Conservation (phyloP, 2,797 vertebrate species). For the Trachurus trachurus region DNA sequence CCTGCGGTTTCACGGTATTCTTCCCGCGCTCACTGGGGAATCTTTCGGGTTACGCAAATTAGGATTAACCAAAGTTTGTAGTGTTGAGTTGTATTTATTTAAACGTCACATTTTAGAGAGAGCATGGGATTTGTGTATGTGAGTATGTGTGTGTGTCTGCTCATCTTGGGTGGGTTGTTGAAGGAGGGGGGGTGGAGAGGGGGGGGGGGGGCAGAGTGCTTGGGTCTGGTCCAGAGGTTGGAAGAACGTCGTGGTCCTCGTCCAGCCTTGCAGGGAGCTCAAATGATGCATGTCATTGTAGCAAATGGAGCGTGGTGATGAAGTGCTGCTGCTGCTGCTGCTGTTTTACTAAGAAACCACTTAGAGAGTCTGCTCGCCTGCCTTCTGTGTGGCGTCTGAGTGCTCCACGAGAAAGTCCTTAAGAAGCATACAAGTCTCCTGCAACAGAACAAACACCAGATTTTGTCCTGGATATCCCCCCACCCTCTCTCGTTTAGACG, state of each 20-base stretch:
- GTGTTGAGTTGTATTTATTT: slow-evolving; percentile 24
- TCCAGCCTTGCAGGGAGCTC: slow-evolving; percentile 59
- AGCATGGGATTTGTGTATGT: slow-evolving; percentile 4
- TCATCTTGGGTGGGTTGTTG: too few relatives aligned
- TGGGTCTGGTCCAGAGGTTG: slow-evolving; percentile 47
- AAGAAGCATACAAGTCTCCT: slow-evolving; percentile 8
- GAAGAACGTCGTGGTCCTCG: slow-evolving; percentile 40
- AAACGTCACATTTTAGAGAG: slow-evolving; percentile 32
- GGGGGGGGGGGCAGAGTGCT: not conserved
- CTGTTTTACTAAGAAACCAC: slow-evolving; percentile 67
- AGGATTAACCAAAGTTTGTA: slow-evolving; percentile 36
- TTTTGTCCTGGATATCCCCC: slow-evolving; percentile 6
- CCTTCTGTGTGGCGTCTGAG: slow-evolving; percentile 39
- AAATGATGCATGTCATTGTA: slow-evolving; percentile 79
- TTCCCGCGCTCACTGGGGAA: slow-evolving; percentile 9
- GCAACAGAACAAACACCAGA: not conserved
- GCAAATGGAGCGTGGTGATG: slow-evolving; percentile 80
- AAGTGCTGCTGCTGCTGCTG: slow-evolving; percentile 69
- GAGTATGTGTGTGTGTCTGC: not conserved
- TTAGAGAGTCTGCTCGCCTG: slow-evolving; percentile 54
- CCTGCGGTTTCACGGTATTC: slow-evolving; percentile 28
- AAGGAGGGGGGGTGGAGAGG: not conserved
- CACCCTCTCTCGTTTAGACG: not conserved
- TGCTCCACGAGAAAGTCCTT: slow-evolving; percentile 17
- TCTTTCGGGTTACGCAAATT: slow-evolving; percentile 29